Percentiles rank a stretch among this genome's conserved stretches.
Evolutionary conservation across 1,140 invertebrate species (phyloP).

Genomic region (Aphaenogaster rudis): DNA sequence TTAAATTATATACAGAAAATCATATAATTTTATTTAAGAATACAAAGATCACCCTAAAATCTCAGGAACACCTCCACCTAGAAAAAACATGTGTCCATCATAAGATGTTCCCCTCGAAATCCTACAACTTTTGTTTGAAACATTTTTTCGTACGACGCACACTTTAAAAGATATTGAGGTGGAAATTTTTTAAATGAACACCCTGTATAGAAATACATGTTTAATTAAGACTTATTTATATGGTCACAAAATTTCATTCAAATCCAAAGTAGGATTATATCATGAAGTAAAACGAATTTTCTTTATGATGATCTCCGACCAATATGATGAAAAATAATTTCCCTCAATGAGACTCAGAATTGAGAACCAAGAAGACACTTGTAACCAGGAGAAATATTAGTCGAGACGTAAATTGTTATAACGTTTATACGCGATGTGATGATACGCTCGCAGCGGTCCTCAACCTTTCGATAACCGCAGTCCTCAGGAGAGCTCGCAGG

Average conservation of each 20-base stretch:
- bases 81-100: too few species aligned
- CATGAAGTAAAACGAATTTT: not conserved
- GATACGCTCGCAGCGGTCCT: not conserved
- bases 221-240: not conserved
- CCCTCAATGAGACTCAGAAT: not conserved
- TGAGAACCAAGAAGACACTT: not conserved
- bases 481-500: slow-evolving; percentile 33
- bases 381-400: not conserved
- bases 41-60: too few species aligned
- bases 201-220: not conserved
- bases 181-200: too few species aligned
- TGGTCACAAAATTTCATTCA: too few species aligned
- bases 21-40: too few species aligned
- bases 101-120: too few species aligned
- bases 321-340: not conserved
- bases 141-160: too few species aligned
- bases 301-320: not conserved
- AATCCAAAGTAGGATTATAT: too few species aligned
- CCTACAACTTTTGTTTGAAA: too few species aligned
- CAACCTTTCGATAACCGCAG: slow-evolving; percentile 52
- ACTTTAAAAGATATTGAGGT: too few species aligned
- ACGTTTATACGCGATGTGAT: slow-evolving; percentile 3
- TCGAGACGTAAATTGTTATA: not conserved
- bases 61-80: too few species aligned
- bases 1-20: too few species aligned